A percentile compares a stretch with the other conserved stretches of the same genome.
Evolutionary conservation across 1,140 invertebrate genomes (phyloP).

Genomic region (Octopus sinensis): DNA sequence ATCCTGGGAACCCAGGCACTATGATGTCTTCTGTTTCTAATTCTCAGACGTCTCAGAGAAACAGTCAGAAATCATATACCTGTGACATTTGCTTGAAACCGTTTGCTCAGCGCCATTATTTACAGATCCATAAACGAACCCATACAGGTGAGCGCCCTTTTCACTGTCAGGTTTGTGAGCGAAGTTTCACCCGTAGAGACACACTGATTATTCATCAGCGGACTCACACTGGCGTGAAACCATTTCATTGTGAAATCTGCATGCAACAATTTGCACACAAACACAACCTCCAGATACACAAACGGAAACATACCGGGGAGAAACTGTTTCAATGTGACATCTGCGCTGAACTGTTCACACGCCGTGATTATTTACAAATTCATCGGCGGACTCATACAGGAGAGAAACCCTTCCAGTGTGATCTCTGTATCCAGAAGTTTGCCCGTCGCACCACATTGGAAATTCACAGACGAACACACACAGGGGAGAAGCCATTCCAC

Average conservation of each 20-base stretch:
- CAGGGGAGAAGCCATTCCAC: conserved; percentile 25
- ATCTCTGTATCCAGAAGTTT: conserved; percentile 85
- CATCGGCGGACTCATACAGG: conserved; percentile 66
- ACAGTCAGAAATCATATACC: neutral
- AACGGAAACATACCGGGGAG: conserved; percentile 13
- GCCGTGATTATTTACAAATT: conserved; percentile 29
- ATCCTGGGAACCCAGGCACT: neutral
- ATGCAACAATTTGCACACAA: conserved; percentile 9
- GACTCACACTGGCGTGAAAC: conserved; percentile 14
- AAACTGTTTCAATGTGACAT: conserved; percentile 24
- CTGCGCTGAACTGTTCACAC: conserved; percentile 31
- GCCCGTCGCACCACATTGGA: conserved; percentile 56
- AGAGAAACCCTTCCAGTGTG: conserved; percentile 83
- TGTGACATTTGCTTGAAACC: conserved; percentile 13
- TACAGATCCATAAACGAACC: conserved; percentile 18
- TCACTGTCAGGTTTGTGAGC: conserved; percentile 50
- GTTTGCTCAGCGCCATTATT: conserved; percentile 2
- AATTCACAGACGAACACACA: conserved; percentile 27
- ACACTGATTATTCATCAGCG: conserved; percentile 12
- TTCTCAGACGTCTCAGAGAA: neutral
- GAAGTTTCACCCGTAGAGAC: neutral
- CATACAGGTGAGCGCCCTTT: conserved; percentile 84
- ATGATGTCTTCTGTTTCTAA: neutral
- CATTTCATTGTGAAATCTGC: conserved; percentile 18
- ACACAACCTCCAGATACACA: conserved; percentile 6